These are phyloP conservation scores for Mesodorylaimus sp. DNA, from an alignment of 2,888 invertebrate species.

Conservation along the genomic window DNA sequence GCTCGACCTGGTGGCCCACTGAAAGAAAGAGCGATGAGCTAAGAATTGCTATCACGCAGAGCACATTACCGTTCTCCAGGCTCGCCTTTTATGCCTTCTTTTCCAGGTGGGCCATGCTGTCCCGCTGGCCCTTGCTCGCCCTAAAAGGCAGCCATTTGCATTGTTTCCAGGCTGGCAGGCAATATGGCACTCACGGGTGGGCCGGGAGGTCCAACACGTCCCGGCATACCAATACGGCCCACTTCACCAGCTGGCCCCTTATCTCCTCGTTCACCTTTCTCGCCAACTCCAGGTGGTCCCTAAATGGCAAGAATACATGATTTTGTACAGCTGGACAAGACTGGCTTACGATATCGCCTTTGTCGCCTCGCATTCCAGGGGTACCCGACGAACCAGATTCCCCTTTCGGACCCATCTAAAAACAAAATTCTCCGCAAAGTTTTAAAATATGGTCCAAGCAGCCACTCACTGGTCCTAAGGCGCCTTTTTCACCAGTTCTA, in stretches of 20 bases:
- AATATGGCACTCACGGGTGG: slow-evolving; percentile 41
- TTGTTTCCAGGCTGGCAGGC: not conserved
- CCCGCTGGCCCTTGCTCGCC: slow-evolving; percentile 63
- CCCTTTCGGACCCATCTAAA: slow-evolving; percentile 13
- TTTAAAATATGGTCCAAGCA: no score
- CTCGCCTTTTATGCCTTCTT: slow-evolving; percentile 35
- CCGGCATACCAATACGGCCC: slow-evolving; percentile 57
- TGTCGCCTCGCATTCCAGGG: slow-evolving; percentile 13
- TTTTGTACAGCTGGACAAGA: not conserved
- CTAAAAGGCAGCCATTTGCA: slow-evolving; percentile 45
- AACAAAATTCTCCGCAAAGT: no score
- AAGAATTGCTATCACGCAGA: no score
- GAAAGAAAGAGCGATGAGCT: slow-evolving; percentile 54
- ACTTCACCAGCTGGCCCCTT: slow-evolving; percentile 50
- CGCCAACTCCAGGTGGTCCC: slow-evolving; percentile 59
- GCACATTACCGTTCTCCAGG: no score
- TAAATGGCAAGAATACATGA: slow-evolving; percentile 25
- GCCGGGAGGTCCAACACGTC: slow-evolving; percentile 57
- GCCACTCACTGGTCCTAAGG: slow-evolving; percentile 9
- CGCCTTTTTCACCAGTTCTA: slow-evolving; percentile 10
- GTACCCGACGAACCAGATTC: slow-evolving; percentile 13
- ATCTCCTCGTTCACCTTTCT: slow-evolving; percentile 63
- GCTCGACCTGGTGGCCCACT: slow-evolving; percentile 47
- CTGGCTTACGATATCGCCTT: slow-evolving; percentile 13
- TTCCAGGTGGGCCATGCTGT: slow-evolving; percentile 55